Conservation (phyloP, 2,797 vertebrate species). For the Neopelma chrysocephalum region DNA sequence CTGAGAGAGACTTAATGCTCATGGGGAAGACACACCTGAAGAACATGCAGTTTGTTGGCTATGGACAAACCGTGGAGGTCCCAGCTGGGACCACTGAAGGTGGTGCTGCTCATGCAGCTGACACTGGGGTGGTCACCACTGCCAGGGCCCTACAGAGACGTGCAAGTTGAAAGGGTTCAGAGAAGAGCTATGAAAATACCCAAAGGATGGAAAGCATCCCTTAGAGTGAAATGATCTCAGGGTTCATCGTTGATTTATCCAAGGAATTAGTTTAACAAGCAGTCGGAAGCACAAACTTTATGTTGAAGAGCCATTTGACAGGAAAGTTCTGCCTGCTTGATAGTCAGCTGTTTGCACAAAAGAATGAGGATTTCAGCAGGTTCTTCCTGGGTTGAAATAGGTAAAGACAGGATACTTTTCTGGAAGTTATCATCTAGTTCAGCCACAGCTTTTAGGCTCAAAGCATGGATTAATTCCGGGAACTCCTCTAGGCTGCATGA, state of each 20-base stretch:
- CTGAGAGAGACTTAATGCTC: background rate
- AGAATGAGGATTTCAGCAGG: background rate
- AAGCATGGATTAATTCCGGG: background rate
- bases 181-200: background rate
- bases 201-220: background rate
- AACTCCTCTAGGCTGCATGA: background rate
- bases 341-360: background rate
- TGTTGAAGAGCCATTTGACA: background rate
- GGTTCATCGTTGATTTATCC: background rate
- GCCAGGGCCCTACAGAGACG: background rate
- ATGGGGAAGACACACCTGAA: background rate
- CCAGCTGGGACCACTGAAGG: background rate
- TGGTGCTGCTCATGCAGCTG: background rate
- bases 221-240: background rate
- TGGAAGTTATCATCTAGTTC: background rate
- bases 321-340: background rate
- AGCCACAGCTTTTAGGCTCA: background rate
- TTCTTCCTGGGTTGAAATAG: background rate
- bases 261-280: background rate
- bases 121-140: accelerated
- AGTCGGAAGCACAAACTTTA: background rate
- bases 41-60: background rate
- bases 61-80: background rate
- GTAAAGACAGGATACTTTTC: background rate
- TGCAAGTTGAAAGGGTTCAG: background rate